phyloP scores from a whole-genome alignment of 2,797 vertebrate species.

The Xiphorhynchus erythropygius region DNA sequence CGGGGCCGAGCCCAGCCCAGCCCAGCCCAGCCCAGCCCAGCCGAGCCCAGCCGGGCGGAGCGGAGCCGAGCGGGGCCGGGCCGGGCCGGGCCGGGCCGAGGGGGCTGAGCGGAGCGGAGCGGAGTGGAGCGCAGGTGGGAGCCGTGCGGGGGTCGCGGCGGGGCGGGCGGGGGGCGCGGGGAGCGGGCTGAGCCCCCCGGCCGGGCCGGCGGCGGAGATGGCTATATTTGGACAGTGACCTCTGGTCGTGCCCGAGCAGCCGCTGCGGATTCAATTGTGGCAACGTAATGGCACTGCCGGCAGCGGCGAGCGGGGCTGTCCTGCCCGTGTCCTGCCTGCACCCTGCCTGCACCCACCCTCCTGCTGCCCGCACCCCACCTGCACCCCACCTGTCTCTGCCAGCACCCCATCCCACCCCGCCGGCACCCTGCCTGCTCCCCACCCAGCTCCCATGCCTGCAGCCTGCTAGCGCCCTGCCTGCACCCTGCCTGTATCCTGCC shows the following conservation, averaged over 20 bases:
- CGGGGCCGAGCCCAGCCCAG: not conserved
- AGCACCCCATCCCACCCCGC: not conserved
- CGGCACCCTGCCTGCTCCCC: not conserved
- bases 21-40: not conserved
- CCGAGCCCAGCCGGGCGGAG: not conserved
- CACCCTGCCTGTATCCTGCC: not conserved
- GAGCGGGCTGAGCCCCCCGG: not conserved
- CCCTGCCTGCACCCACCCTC: not conserved
- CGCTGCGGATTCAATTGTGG: slow-evolving; percentile 64
- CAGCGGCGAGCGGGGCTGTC: not conserved
- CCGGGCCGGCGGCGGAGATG: not conserved
- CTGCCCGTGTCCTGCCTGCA: not conserved
- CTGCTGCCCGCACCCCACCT: not conserved
- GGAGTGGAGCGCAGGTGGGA: slow-evolving; percentile 7
- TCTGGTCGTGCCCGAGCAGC: slow-evolving; percentile 57
- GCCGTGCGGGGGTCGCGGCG: not conserved
- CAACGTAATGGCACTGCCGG: slow-evolving; percentile 56
- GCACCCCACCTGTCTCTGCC: not conserved
- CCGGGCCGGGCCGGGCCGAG: not conserved
- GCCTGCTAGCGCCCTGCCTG: not conserved
- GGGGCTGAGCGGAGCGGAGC: too few species aligned
- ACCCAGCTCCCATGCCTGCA: not conserved
- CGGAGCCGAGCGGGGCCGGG: not conserved
- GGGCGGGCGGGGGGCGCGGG: not conserved
- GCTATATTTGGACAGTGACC: slow-evolving; percentile 59